Conservation (phyloP, 2,888 invertebrate genomes). For the Mechanitis messenoides region DNA sequence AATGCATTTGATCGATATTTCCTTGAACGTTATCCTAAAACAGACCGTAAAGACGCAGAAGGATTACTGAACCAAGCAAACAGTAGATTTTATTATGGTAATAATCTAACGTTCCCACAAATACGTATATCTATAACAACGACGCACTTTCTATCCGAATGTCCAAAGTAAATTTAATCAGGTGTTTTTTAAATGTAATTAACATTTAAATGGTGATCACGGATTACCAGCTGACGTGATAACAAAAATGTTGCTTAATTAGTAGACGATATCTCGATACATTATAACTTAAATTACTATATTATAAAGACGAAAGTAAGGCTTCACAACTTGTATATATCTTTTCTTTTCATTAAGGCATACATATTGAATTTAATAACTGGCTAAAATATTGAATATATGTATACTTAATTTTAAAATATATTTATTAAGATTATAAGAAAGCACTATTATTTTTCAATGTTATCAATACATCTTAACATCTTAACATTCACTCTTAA, state of each 20-base stretch:
- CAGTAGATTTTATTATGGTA: constrained; percentile 14
- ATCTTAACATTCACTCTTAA: too few relatives aligned
- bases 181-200: constrained; percentile 70
- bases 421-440: too few relatives aligned
- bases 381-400: too few relatives aligned
- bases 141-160: constrained; percentile 40
- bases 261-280: constrained; percentile 61
- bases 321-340: too few relatives aligned
- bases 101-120: constrained; percentile 6
- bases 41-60: background rate
- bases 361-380: too few relatives aligned
- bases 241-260: constrained; percentile 66
- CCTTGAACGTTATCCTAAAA: too few relatives aligned
- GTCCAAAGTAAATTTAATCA: constrained; percentile 54
- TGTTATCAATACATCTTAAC: too few relatives aligned
- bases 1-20: too few relatives aligned
- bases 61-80: constrained; percentile 6
- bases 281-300: constrained; percentile 40
- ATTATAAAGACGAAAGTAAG: background rate
- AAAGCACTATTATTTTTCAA: too few relatives aligned
- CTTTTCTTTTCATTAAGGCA: too few relatives aligned
- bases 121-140: constrained; percentile 17
- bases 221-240: constrained; percentile 70
- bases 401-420: too few relatives aligned
- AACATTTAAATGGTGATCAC: constrained; percentile 75